A percentile compares a stretch with the other conserved stretches of the same genome.
Conservation (phyloP, 2,888 invertebrate species). For the Cenopis cana region DNA sequence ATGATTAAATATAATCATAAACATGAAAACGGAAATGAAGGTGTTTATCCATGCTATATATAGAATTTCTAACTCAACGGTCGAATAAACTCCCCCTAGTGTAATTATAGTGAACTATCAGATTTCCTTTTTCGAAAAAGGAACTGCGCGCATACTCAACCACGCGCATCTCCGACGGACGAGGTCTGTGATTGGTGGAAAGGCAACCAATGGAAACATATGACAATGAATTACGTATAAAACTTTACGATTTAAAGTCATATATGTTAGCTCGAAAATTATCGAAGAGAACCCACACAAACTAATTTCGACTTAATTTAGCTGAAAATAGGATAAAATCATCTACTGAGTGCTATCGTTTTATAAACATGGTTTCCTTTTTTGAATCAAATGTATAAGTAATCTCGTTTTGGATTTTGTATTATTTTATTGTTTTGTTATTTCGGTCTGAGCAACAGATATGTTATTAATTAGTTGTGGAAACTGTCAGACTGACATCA, state of each 20-base stretch:
- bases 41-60: constrained; percentile 16
- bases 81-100: constrained; percentile 25
- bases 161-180: constrained; percentile 38
- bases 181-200: constrained; percentile 15
- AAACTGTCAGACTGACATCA: too few relatives aligned
- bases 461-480: too few relatives aligned
- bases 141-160: constrained; percentile 39
- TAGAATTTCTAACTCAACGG: constrained; percentile 25
- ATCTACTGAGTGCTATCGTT: too few relatives aligned
- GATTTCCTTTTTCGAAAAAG: constrained; percentile 44
- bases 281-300: too few relatives aligned
- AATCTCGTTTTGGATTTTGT: too few relatives aligned
- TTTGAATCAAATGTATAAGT: too few relatives aligned
- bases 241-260: neutral
- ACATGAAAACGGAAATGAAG: constrained; percentile 15
- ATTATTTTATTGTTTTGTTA: too few relatives aligned
- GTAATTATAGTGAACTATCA: constrained; percentile 40
- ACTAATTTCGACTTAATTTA: too few relatives aligned
- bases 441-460: too few relatives aligned
- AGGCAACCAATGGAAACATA: constrained; percentile 18
- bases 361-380: too few relatives aligned
- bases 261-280: neutral
- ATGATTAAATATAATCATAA: constrained; percentile 1
- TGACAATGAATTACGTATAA: constrained; percentile 2
- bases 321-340: too few relatives aligned